Percentiles rank a stretch among this genome's conserved stretches.
Conservation (phyloP, 2,888 invertebrate genomes). For the Hydrotaea cyrtoneurina region DNA sequence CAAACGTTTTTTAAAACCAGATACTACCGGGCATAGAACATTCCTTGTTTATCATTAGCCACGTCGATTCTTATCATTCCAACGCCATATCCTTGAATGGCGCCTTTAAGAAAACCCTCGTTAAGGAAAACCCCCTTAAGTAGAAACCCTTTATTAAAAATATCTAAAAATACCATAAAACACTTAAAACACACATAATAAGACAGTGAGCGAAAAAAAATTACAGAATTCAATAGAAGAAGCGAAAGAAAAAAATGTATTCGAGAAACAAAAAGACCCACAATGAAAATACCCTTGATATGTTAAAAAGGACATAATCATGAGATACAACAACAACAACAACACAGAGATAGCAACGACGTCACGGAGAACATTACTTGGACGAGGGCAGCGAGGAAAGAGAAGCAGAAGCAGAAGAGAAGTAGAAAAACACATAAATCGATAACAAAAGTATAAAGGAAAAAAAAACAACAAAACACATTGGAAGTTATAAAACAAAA, state of each 20-base stretch:
- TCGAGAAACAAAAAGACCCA: background rate
- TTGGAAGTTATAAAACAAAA: conserved; percentile 19
- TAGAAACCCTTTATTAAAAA: background rate
- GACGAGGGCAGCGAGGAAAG: background rate
- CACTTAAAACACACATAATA: background rate
- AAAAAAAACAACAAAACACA: background rate
- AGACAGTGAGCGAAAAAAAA: background rate
- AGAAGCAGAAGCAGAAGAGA: background rate
- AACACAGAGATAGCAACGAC: background rate
- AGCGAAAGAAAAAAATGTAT: too few relatives aligned
- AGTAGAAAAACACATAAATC: background rate
- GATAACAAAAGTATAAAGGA: background rate
- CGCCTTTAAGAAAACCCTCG: too few relatives aligned
- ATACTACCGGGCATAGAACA: too few relatives aligned
- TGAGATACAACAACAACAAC: too few relatives aligned
- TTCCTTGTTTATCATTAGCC: too few relatives aligned
- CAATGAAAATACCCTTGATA: conserved; percentile 1
- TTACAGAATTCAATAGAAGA: background rate
- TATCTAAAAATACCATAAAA: background rate
- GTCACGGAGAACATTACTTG: background rate
- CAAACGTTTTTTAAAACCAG: too few relatives aligned
- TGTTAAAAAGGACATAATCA: background rate
- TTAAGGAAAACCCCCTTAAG: background rate
- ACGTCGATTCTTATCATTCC: too few relatives aligned
- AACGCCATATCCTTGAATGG: too few relatives aligned